Evolutionary conservation across 2,888 invertebrate species (phyloP).

Genomic region (Deilephila elpenor): DNA sequence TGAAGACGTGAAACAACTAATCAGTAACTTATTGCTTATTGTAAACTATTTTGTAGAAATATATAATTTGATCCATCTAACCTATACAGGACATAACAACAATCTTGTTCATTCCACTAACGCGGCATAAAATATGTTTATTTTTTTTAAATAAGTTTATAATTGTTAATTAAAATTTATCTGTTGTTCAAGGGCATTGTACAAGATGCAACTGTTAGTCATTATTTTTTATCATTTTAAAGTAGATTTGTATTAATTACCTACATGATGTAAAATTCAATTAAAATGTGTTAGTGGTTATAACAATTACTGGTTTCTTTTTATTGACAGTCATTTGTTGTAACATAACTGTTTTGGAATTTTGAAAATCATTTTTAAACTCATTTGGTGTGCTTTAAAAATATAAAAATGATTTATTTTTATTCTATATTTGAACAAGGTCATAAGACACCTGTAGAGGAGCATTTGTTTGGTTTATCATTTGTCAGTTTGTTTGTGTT

Average conservation of each 20-base stretch:
- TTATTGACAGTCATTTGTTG: not conserved
- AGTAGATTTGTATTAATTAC: not conserved
- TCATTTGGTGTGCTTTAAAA: not conserved
- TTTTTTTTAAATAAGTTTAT: too few relatives aligned
- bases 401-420: not conserved
- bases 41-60: too few relatives aligned
- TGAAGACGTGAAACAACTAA: too few relatives aligned
- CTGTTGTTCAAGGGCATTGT: too few relatives aligned
- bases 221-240: too few relatives aligned
- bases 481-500: slow-evolving; percentile 20
- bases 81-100: too few relatives aligned
- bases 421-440: slow-evolving; percentile 4
- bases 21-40: too few relatives aligned
- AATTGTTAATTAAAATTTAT: too few relatives aligned
- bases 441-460: slow-evolving; percentile 1
- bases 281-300: not conserved
- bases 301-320: not conserved
- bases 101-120: too few relatives aligned
- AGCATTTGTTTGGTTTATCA: slow-evolving; percentile 22
- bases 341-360: not conserved
- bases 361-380: not conserved
- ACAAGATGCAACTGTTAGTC: too few relatives aligned
- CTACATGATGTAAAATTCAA: not conserved
- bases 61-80: too few relatives aligned
- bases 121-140: too few relatives aligned